Evolutionary conservation across 1,140 invertebrate genomes (phyloP).

Genomic region (Drosophila punjabiensis): DNA sequence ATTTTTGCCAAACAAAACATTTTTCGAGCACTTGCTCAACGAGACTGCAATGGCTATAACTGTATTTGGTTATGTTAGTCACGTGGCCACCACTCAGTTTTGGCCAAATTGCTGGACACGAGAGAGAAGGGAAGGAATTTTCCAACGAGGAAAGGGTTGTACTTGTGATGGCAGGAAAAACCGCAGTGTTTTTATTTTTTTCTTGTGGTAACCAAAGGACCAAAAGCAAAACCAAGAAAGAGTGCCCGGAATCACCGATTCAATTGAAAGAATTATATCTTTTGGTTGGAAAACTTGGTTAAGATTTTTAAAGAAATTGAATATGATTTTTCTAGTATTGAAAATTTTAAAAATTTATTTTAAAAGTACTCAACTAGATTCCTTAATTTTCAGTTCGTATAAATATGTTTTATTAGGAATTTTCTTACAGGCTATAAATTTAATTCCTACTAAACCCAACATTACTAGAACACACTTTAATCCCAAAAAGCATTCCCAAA

Average conservation of each 20-base stretch:
- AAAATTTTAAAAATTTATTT: not conserved
- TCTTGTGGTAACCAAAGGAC: constrained; percentile 21
- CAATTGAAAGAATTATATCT: not conserved
- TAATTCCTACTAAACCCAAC: too few relatives aligned
- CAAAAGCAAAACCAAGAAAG: not conserved
- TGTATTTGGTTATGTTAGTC: constrained; percentile 81
- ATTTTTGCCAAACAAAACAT: constrained; percentile 84
- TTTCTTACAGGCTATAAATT: not conserved
- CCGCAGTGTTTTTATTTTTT: constrained; percentile 27
- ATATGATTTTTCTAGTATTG: not conserved
- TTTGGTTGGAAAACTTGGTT: not conserved
- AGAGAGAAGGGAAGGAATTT: not conserved
- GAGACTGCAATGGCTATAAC: constrained; percentile 58
- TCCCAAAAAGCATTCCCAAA: not conserved
- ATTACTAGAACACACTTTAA: not conserved
- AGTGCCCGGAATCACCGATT: not conserved
- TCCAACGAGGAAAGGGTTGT: constrained; percentile 17
- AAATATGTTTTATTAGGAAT: not conserved
- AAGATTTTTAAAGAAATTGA: not conserved
- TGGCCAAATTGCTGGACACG: constrained; percentile 73
- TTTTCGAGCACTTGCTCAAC: constrained; percentile 65
- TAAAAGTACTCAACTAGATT: not conserved
- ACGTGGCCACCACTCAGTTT: constrained; percentile 72
- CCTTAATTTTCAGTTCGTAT: not conserved
- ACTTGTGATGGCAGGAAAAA: constrained; percentile 25